These are phyloP conservation scores for Diorhabda elongata DNA, from an alignment of 1,140 invertebrate genomes.

Conservation along the genomic window DNA sequence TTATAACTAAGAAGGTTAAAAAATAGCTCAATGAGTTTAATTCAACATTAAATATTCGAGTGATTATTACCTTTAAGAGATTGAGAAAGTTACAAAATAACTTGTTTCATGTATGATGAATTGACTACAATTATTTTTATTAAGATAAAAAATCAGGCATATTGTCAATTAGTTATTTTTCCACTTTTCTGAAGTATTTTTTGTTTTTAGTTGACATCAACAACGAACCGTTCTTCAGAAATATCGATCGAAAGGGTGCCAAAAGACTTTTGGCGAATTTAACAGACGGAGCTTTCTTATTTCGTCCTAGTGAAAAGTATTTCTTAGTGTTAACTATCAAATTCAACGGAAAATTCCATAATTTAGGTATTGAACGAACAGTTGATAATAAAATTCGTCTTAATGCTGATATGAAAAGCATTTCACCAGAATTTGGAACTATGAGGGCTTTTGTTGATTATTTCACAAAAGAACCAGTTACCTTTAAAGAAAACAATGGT, in stretches of 20 bases:
- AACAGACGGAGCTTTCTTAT: slow-evolving; percentile 25
- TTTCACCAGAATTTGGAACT: slow-evolving; percentile 21
- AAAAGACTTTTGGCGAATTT: slow-evolving; percentile 14
- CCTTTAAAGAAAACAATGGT: slow-evolving; percentile 6
- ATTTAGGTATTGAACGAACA: slow-evolving; percentile 22
- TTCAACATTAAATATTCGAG: too few species aligned
- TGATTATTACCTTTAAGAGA: too few species aligned
- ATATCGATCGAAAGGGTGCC: slow-evolving; percentile 25
- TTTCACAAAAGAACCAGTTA: slow-evolving; percentile 18
- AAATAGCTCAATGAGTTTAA: too few species aligned
- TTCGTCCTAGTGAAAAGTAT: slow-evolving; percentile 21
- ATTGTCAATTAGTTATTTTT: too few species aligned
- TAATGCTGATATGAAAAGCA: slow-evolving; percentile 8
- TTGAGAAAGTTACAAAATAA: too few species aligned
- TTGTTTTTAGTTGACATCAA: slow-evolving; percentile 24
- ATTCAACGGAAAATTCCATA: slow-evolving; percentile 19
- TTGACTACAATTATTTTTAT: too few species aligned
- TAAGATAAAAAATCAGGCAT: too few species aligned
- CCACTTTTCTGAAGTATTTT: too few species aligned
- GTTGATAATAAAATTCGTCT: slow-evolving; percentile 16
- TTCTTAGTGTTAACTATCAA: slow-evolving; percentile 25
- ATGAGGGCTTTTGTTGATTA: slow-evolving; percentile 19
- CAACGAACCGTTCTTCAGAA: slow-evolving; percentile 22
- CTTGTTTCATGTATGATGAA: too few species aligned
- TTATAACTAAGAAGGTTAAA: too few species aligned